Conservation (phyloP, 2,797 vertebrate genomes). For the Rhabdomys pumilio region DNA sequence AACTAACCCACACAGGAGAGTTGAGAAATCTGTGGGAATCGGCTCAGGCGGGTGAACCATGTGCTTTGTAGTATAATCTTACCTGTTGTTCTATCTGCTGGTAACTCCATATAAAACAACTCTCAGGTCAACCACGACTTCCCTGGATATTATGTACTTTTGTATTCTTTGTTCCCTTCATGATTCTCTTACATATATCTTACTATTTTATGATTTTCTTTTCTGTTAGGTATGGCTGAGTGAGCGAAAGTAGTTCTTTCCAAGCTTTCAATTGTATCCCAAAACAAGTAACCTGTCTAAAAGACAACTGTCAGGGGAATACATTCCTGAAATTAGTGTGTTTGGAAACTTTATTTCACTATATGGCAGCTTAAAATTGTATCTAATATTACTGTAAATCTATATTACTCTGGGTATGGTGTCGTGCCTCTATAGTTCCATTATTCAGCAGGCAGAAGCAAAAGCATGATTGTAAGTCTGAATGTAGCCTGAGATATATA, state of each 20-base stretch:
- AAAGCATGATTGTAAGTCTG: background rate
- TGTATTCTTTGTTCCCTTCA: background rate
- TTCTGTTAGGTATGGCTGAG: background rate
- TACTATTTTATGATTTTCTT: too few species aligned
- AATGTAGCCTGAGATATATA: background rate
- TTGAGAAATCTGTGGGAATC: background rate
- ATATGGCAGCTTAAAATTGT: background rate
- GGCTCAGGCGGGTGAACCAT: background rate
- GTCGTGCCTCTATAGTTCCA: background rate
- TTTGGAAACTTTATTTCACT: background rate
- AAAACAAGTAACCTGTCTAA: too few species aligned
- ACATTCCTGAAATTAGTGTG: background rate
- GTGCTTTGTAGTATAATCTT: background rate
- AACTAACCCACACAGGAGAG: background rate
- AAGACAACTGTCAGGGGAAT: background rate
- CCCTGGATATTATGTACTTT: background rate
- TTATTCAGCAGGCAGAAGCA: background rate
- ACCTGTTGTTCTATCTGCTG: background rate
- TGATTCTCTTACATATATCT: background rate
- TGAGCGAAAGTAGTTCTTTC: background rate
- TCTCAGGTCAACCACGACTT: background rate
- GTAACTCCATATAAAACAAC: background rate
- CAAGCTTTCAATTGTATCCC: background rate
- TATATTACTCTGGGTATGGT: background rate
- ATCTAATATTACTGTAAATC: constrained; percentile 27